Conservation (phyloP, 1,140 invertebrate species). For the Drosophila santomea region DNA sequence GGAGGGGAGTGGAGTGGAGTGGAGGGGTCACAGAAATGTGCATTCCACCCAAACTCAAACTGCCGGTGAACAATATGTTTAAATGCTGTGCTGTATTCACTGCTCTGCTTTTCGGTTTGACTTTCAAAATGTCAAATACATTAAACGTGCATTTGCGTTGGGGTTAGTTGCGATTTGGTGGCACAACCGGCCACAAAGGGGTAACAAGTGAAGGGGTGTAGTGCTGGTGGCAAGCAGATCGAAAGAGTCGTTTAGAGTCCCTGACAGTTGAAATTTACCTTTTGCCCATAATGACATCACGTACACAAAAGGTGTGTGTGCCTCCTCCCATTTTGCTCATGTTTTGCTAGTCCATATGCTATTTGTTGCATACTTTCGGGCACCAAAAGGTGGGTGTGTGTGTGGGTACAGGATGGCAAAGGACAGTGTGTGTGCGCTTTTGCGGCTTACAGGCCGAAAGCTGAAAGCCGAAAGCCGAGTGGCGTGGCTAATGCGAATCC, state of each 20-base stretch:
- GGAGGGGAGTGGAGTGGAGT: neutral
- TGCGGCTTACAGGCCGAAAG: slow-evolving; percentile 62
- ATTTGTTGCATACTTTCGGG: slow-evolving; percentile 68
- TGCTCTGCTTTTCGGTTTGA: slow-evolving; percentile 73
- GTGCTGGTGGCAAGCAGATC: slow-evolving; percentile 26
- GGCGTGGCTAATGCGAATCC: slow-evolving; percentile 73
- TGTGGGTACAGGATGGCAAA: neutral
- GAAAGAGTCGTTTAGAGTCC: slow-evolving; percentile 76
- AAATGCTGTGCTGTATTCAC: slow-evolving; percentile 47
- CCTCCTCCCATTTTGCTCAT: neutral
- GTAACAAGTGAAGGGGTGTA: neutral
- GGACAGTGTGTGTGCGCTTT: slow-evolving; percentile 40
- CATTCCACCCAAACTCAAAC: slow-evolving; percentile 3
- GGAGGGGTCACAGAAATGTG: neutral
- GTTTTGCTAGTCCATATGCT: slow-evolving; percentile 61
- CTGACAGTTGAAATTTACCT: slow-evolving; percentile 81
- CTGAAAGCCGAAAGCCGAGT: slow-evolving; percentile 47
- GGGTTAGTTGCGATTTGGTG: slow-evolving; percentile 74
- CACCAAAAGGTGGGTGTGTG: neutral
- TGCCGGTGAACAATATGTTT: slow-evolving; percentile 58
- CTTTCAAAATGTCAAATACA: slow-evolving; percentile 82
- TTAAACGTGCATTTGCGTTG: slow-evolving; percentile 79
- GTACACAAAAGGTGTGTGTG: slow-evolving; percentile 79
- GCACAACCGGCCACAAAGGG: slow-evolving; percentile 62
- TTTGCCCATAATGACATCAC: slow-evolving; percentile 82